Evolutionary conservation across 2,888 invertebrate genomes (phyloP).

Genomic region (Cordilura impudica): DNA sequence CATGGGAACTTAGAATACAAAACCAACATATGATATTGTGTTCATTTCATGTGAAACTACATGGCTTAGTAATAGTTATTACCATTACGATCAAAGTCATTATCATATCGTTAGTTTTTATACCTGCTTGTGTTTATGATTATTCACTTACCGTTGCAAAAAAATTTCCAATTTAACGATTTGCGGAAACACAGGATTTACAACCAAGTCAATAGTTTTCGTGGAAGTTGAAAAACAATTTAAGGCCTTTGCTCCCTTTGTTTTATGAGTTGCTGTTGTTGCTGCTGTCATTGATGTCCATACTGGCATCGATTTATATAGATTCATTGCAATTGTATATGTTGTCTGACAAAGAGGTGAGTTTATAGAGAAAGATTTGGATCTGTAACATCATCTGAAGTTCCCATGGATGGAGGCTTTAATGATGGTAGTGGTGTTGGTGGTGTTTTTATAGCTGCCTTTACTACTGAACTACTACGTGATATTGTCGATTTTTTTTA

Average conservation of each 20-base stretch:
- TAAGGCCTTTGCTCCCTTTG: too few species aligned
- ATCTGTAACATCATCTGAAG: not conserved
- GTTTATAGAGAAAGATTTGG: too few species aligned
- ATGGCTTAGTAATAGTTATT: constrained; percentile 34
- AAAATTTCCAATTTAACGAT: too few species aligned
- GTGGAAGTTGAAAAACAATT: too few species aligned
- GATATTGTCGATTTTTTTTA: constrained; percentile 57
- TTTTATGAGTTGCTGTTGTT: too few species aligned
- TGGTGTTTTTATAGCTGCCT: constrained; percentile 8
- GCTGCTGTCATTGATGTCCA: constrained; percentile 11
- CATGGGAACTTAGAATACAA: not conserved
- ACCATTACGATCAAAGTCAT: constrained; percentile 42
- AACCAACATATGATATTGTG: too few species aligned
- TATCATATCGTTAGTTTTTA: constrained; percentile 28
- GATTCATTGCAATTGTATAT: too few species aligned
- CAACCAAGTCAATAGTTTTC: too few species aligned
- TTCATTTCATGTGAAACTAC: too few species aligned
- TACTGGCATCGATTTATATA: too few species aligned
- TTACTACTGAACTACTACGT: not conserved
- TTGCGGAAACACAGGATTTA: too few species aligned
- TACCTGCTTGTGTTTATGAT: constrained; percentile 20
- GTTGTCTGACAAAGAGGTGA: too few species aligned
- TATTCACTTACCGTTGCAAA: not conserved
- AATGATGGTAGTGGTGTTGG: constrained; percentile 38
- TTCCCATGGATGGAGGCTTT: not conserved